Conservation (phyloP, 2,888 invertebrate genomes). For the Corbicula japonica region DNA sequence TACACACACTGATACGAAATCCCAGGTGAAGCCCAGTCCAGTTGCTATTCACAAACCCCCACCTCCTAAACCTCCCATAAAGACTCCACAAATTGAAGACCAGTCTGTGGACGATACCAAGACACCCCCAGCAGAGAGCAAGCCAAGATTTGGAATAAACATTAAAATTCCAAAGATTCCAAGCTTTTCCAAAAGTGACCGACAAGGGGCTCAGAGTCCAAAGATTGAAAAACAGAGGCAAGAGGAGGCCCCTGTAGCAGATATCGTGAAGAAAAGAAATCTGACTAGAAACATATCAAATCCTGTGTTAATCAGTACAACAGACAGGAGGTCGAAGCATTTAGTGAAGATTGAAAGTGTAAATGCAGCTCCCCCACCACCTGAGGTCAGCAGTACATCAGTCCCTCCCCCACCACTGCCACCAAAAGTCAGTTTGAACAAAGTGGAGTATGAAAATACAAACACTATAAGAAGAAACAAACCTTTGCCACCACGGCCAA, state of each 20-base stretch:
- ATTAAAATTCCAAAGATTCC: constrained; percentile 63
- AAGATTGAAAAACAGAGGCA: constrained; percentile 26
- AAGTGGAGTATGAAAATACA: constrained; percentile 55
- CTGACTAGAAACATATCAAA: constrained; percentile 79
- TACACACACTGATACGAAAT: constrained; percentile 67
- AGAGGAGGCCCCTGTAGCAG: constrained; percentile 36
- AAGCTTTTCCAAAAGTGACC: constrained; percentile 43
- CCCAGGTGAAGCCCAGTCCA: constrained; percentile 63
- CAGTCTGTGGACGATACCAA: background rate
- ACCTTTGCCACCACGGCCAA: constrained; percentile 67
- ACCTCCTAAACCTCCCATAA: constrained; percentile 48
- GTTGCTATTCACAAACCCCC: constrained; percentile 36
- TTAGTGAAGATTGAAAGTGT: constrained; percentile 66
- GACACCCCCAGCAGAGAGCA: constrained; percentile 34
- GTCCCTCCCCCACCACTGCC: constrained; percentile 61
- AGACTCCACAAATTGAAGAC: background rate
- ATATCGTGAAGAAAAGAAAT: constrained; percentile 74
- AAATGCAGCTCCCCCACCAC: constrained; percentile 30
- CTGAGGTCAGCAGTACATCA: constrained; percentile 14
- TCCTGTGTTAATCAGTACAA: constrained; percentile 81
- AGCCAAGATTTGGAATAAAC: constrained; percentile 53
- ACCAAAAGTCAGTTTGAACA: constrained; percentile 56
- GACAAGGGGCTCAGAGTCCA: constrained; percentile 11
- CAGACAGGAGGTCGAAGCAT: constrained; percentile 79
- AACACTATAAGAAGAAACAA: constrained; percentile 24